phyloP scores from a whole-genome alignment of 2,888 invertebrate species.

The Pandemis cinnamomeana region DNA sequence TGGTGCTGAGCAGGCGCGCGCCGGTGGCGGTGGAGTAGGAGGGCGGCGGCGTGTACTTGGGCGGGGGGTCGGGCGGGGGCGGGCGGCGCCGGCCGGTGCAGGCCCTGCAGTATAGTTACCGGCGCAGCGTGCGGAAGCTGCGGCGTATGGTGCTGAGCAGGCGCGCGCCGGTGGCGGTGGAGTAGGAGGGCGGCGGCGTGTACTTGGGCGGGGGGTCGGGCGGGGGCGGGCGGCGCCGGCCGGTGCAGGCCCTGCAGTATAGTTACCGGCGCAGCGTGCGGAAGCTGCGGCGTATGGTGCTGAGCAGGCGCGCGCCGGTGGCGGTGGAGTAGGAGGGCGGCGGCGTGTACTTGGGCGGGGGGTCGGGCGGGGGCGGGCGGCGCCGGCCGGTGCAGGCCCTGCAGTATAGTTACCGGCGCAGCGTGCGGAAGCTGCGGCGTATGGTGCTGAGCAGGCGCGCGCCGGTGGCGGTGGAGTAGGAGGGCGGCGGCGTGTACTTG shows the following conservation, averaged over 20 bases:
- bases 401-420: slow-evolving; percentile 67
- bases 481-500: slow-evolving; percentile 97
- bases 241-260: no score
- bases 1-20: slow-evolving; percentile 90
- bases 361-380: no score
- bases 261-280: slow-evolving; percentile 84
- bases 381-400: no score
- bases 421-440: slow-evolving; percentile 89
- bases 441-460: slow-evolving; percentile 92
- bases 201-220: slow-evolving; percentile 97
- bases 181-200: slow-evolving; percentile 96
- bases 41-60: slow-evolving; percentile 97
- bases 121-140: slow-evolving; percentile 88
- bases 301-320: slow-evolving; percentile 92
- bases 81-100: no score
- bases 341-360: slow-evolving; percentile 96
- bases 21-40: slow-evolving; percentile 97
- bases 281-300: slow-evolving; percentile 91
- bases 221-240: no score
- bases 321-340: slow-evolving; percentile 97
- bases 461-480: slow-evolving; percentile 96
- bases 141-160: slow-evolving; percentile 91
- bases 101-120: slow-evolving; percentile 54
- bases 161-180: slow-evolving; percentile 94
- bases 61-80: no score